These are phyloP conservation scores for Kuschelorhynchus macadamiae DNA, from an alignment of 2,888 invertebrate species.

Conservation along the genomic window DNA sequence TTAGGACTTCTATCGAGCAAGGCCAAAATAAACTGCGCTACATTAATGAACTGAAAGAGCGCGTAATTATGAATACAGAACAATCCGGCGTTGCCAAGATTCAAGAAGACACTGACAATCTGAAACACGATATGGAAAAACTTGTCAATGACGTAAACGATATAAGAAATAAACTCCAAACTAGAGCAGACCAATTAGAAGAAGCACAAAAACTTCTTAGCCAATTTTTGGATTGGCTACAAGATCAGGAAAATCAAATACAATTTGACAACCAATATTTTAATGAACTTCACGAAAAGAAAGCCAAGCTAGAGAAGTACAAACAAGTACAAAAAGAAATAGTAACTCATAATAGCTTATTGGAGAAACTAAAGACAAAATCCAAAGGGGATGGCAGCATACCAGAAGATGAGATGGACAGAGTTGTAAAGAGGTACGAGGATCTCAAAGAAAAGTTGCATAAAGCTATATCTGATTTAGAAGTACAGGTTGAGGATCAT, in stretches of 20 bases:
- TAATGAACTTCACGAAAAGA: conserved; percentile 92
- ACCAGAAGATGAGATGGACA: conserved; percentile 76
- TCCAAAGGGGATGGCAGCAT: conserved; percentile 75
- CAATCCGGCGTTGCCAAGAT: conserved; percentile 90
- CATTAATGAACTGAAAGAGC: conserved; percentile 91
- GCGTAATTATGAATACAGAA: conserved; percentile 94
- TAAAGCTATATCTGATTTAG: conserved; percentile 79
- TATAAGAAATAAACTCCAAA: conserved; percentile 81
- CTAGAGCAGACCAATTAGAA: conserved; percentile 84
- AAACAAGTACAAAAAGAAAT: conserved; percentile 87
- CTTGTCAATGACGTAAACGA: conserved; percentile 86
- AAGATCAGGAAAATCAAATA: conserved; percentile 88
- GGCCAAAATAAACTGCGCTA: conserved; percentile 90
- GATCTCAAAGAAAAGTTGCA: conserved; percentile 77
- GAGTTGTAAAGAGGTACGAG: conserved; percentile 80
- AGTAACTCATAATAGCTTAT: conserved; percentile 82
- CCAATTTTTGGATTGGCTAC: conserved; percentile 88
- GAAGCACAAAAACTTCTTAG: conserved; percentile 89
- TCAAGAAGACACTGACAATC: conserved; percentile 90
- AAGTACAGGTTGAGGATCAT: conserved; percentile 88
- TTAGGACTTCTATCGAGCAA: conserved; percentile 92
- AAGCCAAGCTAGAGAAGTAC: conserved; percentile 89
- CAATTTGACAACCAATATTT: conserved; percentile 80
- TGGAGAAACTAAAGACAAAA: conserved; percentile 83
- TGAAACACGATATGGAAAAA: conserved; percentile 92